Conservation (phyloP, 2,113 vertebrate species). For the Lepidothrix coronata region DNA sequence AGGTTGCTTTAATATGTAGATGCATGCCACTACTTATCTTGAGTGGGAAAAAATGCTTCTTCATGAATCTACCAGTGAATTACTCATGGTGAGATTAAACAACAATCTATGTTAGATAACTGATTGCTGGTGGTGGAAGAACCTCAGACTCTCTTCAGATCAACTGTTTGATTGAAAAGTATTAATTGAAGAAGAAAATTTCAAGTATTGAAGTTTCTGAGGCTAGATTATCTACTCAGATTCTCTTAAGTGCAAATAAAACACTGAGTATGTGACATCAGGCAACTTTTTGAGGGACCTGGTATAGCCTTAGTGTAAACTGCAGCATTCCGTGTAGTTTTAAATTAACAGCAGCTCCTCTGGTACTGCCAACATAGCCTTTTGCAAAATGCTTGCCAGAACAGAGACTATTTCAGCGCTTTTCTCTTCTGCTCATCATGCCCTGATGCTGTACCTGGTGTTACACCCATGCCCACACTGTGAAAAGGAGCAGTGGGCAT, state of each 20-base stretch:
- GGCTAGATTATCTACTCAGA: neutral
- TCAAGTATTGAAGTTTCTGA: neutral
- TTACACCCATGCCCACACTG: neutral
- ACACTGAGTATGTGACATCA: neutral
- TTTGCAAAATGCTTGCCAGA: neutral
- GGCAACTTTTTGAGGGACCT: neutral
- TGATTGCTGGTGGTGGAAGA: neutral
- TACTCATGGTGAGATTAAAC: neutral
- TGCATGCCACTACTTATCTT: slow-evolving; percentile 3
- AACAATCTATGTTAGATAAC: neutral
- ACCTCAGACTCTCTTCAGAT: neutral
- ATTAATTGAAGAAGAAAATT: neutral
- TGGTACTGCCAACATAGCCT: neutral
- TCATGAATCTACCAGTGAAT: neutral
- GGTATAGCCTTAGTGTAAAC: neutral
- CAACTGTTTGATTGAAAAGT: neutral
- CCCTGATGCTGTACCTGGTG: neutral
- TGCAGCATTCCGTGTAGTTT: neutral
- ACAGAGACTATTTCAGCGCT: neutral
- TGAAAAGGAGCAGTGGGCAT: neutral
- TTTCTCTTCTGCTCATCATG: neutral
- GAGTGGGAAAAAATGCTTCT: neutral
- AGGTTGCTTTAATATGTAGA: neutral
- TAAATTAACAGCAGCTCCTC: neutral
- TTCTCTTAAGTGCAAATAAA: neutral